Conservation (phyloP, 2,113 vertebrate genomes). For the Eupsittula cactorum region DNA sequence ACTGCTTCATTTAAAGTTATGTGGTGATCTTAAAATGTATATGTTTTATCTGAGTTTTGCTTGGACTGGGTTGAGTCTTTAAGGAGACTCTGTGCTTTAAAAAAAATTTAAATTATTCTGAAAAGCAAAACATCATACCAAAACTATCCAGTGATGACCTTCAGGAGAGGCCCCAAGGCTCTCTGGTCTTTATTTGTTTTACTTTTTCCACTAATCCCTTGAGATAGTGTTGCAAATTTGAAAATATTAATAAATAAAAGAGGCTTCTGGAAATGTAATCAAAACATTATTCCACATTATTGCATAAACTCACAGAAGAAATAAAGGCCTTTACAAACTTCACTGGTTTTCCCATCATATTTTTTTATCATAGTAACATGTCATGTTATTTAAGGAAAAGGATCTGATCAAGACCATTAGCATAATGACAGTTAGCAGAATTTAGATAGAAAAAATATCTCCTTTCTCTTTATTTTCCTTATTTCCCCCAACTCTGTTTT, state of each 20-base stretch:
- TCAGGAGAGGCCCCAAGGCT: not conserved
- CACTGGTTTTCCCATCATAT: not conserved
- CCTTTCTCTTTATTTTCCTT: not conserved
- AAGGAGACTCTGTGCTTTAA: not conserved
- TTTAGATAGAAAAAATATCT: not conserved
- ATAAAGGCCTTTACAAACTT: not conserved
- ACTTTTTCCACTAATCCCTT: not conserved
- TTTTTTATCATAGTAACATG: not conserved
- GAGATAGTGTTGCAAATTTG: not conserved
- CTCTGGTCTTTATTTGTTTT: not conserved
- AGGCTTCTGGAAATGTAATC: not conserved
- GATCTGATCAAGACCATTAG: not conserved
- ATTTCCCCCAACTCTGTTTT: not conserved
- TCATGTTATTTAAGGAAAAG: not conserved
- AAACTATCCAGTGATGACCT: not conserved
- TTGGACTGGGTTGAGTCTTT: not conserved
- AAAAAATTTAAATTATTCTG: not conserved
- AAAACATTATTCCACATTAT: not conserved
- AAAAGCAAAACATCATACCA: not conserved
- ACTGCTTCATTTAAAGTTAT: not conserved
- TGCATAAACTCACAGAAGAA: not conserved
- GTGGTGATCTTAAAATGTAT: not conserved
- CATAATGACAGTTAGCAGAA: not conserved
- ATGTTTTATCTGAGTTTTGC: not conserved
- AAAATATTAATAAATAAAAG: not conserved